Evolutionary conservation across 2,113 vertebrate species (phyloP), one percentile per base, ranked within the genome.

Genomic region (Engraulis encrasicolus): DNA sequence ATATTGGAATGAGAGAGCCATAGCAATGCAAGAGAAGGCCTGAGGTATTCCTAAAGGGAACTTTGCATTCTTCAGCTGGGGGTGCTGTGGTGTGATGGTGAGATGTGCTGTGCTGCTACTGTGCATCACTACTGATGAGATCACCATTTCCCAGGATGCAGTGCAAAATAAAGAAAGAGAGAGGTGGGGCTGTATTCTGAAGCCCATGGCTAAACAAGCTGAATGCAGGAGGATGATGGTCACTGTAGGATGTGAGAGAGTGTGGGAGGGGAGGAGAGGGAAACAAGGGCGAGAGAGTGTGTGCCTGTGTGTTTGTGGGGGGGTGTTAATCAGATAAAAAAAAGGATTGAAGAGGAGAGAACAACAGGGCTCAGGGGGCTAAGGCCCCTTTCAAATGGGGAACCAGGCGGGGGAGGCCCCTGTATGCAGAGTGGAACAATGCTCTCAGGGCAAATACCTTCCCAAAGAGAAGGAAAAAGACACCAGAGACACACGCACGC

Each of bases 301-400:
- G n/a, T 9, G 58, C 23, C n/a, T n/a, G n/a, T 18, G 50, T 15
- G 50, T 45, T 45, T 45, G 50, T 52, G 50, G 50, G 18, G 49
- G 58, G 58, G 58, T 31, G 58, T 66, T 66, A 66, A 66, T 66
- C 23, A 66, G 58, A 66, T 66, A 66, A 66, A 66, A n/a, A 61
- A 15, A 66, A 11, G 58, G 58, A 66, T 66, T 66, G 58, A 66
- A 66, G 58, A 66, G 58, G 58, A 66, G 58, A 66, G 58, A 66
- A 66, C 58, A 66, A 66, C 58, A 66, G 58, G 23, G 58, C 23
- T 23, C 23, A 31, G 23, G 23, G 58, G 58, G 54, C 54, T 20
- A 20, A 58, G 54, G 54, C 54, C 58, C 12, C 58, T 66, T 66
- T 66, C 27, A 66, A 66, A 66, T 58, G 27, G 6, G 58, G 31